Percentiles rank a stretch among this genome's conserved stretches.
Conservation (phyloP, 2,113 vertebrate genomes). For the Brachypteracias leptosomus region DNA sequence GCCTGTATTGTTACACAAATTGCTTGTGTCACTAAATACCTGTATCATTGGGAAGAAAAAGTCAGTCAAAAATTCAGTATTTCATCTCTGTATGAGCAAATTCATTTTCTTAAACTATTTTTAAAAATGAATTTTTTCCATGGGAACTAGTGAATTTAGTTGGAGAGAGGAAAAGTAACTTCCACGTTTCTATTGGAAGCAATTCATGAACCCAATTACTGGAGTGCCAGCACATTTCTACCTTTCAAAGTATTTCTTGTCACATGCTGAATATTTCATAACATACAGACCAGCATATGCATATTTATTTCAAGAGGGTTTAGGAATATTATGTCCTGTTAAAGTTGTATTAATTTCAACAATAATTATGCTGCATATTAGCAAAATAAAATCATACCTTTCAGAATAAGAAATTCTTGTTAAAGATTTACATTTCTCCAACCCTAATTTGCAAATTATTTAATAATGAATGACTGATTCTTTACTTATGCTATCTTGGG, state of each 20-base stretch:
- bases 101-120: neutral
- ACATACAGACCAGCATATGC: neutral
- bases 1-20: neutral
- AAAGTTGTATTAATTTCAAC: neutral
- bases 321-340: neutral
- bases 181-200: neutral
- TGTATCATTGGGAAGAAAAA: neutral
- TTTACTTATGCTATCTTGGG: neutral
- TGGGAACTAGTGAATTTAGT: neutral
- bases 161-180: neutral
- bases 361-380: neutral
- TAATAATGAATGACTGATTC: neutral
- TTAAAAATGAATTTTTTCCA: neutral
- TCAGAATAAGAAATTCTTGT: neutral
- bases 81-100: neutral
- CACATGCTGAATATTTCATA: conserved; percentile 5
- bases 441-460: neutral
- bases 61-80: neutral
- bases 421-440: neutral
- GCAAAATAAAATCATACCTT: neutral
- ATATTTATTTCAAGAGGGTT: neutral
- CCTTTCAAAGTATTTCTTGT: neutral
- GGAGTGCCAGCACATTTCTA: neutral
- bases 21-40: neutral
- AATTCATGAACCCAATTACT: conserved; percentile 5